Evolutionary conservation across 1,140 invertebrate genomes (phyloP), one percentile per base, ranked within the genome.

Genomic region (Formica selysi): DNA sequence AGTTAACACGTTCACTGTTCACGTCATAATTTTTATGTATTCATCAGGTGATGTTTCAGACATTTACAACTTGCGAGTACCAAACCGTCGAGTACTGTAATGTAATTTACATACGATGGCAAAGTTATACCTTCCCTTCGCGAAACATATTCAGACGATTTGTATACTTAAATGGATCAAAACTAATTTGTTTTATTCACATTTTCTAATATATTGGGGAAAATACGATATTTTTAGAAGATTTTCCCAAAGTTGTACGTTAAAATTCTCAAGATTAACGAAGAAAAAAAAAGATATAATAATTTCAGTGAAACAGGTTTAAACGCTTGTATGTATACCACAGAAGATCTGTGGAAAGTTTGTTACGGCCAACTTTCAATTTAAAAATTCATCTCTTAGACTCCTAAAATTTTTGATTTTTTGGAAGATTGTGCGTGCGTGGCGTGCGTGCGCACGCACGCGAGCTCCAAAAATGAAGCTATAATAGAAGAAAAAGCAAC

Each of bases 1-100:
- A 11, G 11, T 22, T 81, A 73, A 59, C 19, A 44, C 6, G 76
- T 57, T 67, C 29, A 6, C n/a, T n/a, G n/a, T 41, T 44, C 65
- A 26, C 16, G 19, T 65, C 36, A 62, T 61, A 2, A 64, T 44
- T 67, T n/a, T n/a, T 19, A n/a, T n/a, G 61, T 29, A 2, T 78
- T 22, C 13, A 10, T 29, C 76, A 4, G 22, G 19, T 36, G 0
- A 4, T n/a, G 6, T 48, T 54, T 57, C 51, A 36, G 51, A 11
- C 51, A 36, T 26, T 76, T 61, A 2, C n/a, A 19, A 38, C 32
- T 57, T 6, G 4, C n/a, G 54, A 29, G 2, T 36, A 11, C 3
- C 48, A 22, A 22, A 22, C 10, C 11, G 44, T 16, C 48, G 16
- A 51, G 48, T 51, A 16, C 13, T 5, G 3, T 51, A 74, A 38